Conservation (phyloP, 2,888 invertebrate species). For the Camptogramma bilineatum region DNA sequence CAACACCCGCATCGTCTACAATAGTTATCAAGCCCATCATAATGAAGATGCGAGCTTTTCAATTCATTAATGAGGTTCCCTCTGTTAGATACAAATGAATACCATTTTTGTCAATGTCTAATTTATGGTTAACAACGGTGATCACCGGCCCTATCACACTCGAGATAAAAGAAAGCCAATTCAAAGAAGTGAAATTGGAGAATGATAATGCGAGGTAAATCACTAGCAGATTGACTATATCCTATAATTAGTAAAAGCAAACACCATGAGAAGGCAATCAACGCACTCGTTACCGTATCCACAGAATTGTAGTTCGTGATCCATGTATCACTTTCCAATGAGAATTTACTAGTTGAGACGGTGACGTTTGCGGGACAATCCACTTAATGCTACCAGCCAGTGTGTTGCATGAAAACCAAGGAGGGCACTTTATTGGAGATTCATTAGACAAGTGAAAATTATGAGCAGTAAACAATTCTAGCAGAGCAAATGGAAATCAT, state of each 20-base stretch:
- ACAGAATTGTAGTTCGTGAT: slow-evolving; percentile 67
- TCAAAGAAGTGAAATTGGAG: slow-evolving; percentile 60
- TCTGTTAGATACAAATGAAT: slow-evolving; percentile 71
- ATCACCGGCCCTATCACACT: slow-evolving; percentile 65
- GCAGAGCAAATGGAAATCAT: slow-evolving; percentile 41
- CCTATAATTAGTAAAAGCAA: slow-evolving; percentile 65
- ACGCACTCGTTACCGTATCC: slow-evolving; percentile 66
- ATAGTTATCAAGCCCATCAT: slow-evolving; percentile 73
- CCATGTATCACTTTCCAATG: slow-evolving; percentile 70
- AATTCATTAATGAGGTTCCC: slow-evolving; percentile 76
- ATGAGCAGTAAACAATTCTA: slow-evolving; percentile 42
- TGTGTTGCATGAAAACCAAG: slow-evolving; percentile 52
- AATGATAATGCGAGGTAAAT: slow-evolving; percentile 54
- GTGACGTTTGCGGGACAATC: slow-evolving; percentile 62
- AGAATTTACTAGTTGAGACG: slow-evolving; percentile 68
- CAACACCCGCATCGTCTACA: slow-evolving; percentile 74
- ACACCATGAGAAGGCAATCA: slow-evolving; percentile 66
- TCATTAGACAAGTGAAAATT: slow-evolving; percentile 48
- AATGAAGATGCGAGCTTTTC: slow-evolving; percentile 79
- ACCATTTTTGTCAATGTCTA: slow-evolving; percentile 67
- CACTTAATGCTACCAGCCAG: slow-evolving; percentile 52
- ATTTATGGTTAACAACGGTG: slow-evolving; percentile 65
- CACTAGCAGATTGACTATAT: slow-evolving; percentile 55
- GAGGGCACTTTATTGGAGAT: slow-evolving; percentile 50
- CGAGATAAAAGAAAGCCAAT: slow-evolving; percentile 43